Conservation (phyloP, 1,140 invertebrate species). For the Lasaia peninsularis region DNA sequence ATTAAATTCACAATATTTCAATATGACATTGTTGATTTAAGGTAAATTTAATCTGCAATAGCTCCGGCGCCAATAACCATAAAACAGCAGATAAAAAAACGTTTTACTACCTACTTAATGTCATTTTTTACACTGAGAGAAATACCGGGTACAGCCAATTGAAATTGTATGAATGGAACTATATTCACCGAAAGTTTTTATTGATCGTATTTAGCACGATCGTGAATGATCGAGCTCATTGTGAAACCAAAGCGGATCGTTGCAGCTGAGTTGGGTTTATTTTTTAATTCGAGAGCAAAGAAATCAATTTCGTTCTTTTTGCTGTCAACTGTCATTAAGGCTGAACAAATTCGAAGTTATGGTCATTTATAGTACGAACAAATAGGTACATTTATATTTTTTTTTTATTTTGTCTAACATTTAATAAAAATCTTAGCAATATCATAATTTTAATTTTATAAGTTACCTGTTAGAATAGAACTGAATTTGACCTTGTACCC, state of each 20-base stretch:
- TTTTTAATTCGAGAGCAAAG: not conserved
- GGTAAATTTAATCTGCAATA: not conserved
- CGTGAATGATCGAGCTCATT: slow-evolving; percentile 32
- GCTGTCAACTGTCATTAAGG: too few species aligned
- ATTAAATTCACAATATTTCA: not conserved
- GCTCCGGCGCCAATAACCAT: not conserved
- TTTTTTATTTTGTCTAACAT: not conserved
- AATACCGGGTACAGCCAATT: slow-evolving; percentile 23
- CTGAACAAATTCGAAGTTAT: too few species aligned
- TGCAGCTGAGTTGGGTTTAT: slow-evolving; percentile 14
- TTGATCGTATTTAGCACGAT: slow-evolving; percentile 24
- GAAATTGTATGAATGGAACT: slow-evolving; percentile 16
- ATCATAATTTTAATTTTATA: too few species aligned
- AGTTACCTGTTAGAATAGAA: too few species aligned
- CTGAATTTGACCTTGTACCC: too few species aligned
- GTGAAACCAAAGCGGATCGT: slow-evolving; percentile 31
- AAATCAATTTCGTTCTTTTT: slow-evolving; percentile 4
- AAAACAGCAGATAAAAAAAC: slow-evolving; percentile 9
- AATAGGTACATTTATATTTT: too few species aligned
- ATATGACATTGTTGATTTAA: not conserved
- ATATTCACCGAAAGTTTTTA: slow-evolving; percentile 22
- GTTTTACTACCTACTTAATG: slow-evolving; percentile 8
- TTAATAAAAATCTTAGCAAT: not conserved
- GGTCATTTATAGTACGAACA: too few species aligned
- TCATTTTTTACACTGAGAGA: slow-evolving; percentile 19